phyloP scores from a whole-genome alignment of 2,113 vertebrate species.

The Limanda limanda region DNA sequence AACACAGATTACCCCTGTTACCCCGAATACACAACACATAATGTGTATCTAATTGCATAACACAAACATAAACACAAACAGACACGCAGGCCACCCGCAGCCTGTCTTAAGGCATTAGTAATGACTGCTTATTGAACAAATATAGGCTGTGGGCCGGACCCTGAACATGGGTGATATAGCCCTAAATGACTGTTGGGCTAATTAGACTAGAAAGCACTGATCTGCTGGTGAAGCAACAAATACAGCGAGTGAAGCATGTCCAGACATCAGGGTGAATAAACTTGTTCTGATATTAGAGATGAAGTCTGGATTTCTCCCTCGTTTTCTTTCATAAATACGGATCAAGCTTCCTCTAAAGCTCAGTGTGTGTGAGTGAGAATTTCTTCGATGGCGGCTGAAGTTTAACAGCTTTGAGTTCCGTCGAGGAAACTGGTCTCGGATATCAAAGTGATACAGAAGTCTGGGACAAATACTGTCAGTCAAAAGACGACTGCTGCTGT shows the following conservation, averaged over 20 bases:
- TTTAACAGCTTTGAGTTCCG: slow-evolving; percentile 24
- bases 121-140: slow-evolving; percentile 51
- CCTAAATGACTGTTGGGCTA: slow-evolving; percentile 38
- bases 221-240: slow-evolving; percentile 33
- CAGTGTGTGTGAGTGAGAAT: not conserved
- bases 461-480: too few relatives aligned
- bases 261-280: slow-evolving; percentile 13
- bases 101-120: slow-evolving; percentile 16
- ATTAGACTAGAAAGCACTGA: slow-evolving; percentile 35
- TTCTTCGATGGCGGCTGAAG: slow-evolving; percentile 9
- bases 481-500: not conserved
- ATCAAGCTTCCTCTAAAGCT: too few relatives aligned
- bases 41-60: not conserved
- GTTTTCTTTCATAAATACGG: slow-evolving; percentile 24
- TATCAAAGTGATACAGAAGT: slow-evolving; percentile 20
- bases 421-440: too few relatives aligned
- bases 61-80: slow-evolving; percentile 8
- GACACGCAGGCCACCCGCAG: not conserved
- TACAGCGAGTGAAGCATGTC: slow-evolving; percentile 29
- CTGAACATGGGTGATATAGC: slow-evolving; percentile 21
- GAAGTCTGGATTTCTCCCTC: not conserved
- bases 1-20: too few relatives aligned
- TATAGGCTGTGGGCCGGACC: slow-evolving; percentile 26
- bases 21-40: too few relatives aligned
- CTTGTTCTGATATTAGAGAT: slow-evolving; percentile 4